A percentile compares a stretch with the other conserved stretches of the same genome.
These are phyloP conservation scores for Holacanthus passer DNA, from an alignment of 2,113 vertebrate genomes.

Conservation along the genomic window DNA sequence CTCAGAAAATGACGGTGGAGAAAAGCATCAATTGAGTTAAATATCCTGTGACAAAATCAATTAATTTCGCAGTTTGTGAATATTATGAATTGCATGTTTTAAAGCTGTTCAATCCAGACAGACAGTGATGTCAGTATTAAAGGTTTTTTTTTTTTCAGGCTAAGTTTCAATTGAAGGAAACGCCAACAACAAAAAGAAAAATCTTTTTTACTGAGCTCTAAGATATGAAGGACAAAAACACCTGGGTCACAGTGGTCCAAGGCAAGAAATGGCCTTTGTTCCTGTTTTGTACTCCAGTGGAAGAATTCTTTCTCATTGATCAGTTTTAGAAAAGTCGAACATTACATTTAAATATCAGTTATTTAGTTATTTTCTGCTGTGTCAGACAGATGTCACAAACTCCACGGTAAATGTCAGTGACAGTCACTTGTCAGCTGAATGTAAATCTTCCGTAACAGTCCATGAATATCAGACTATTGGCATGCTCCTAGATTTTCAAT, in stretches of 20 bases:
- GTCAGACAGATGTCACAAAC: conserved; percentile 13
- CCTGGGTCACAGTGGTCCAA: not conserved
- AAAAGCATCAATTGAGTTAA: conserved; percentile 5
- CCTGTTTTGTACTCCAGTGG: not conserved
- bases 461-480: conserved; percentile 17
- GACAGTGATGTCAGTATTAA: not conserved
- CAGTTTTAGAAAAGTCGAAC: conserved; percentile 3
- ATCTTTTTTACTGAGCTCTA: not conserved
- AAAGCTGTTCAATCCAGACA: conserved; percentile 4
- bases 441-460: conserved; percentile 8
- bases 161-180: not conserved
- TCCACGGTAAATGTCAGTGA: conserved; percentile 9
- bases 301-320: conserved; percentile 25
- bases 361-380: conserved; percentile 17
- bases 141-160: conserved; percentile 21
- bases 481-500: conserved; percentile 15
- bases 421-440: conserved; percentile 27
- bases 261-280: not conserved
- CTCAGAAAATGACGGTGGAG: not conserved
- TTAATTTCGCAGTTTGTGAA: not conserved
- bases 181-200: not conserved
- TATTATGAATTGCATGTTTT: not conserved
- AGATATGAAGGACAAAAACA: conserved; percentile 10
- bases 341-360: conserved; percentile 29
- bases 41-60: conserved; percentile 7